phyloP scores from a whole-genome alignment of 2,113 vertebrate genomes.

The Ochotona princeps region DNA sequence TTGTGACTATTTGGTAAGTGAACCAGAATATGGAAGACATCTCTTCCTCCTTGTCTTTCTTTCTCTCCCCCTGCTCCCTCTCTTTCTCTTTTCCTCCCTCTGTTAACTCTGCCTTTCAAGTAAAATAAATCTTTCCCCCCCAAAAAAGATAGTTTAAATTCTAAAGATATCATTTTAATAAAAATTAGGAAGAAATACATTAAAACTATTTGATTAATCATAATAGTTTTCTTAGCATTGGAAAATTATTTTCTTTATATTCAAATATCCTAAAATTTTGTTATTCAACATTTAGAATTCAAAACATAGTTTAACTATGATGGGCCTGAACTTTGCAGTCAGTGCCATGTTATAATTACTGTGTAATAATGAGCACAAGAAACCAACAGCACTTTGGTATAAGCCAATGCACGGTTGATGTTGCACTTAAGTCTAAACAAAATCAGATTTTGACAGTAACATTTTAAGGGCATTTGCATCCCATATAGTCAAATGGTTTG shows the following conservation, averaged over 20 bases:
- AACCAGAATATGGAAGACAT: too few relatives aligned
- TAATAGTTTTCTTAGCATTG: slow-evolving; percentile 29
- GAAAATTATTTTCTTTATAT: slow-evolving; percentile 50
- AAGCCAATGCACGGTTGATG: slow-evolving; percentile 61
- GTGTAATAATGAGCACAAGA: neutral
- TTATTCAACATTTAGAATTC: slow-evolving; percentile 46
- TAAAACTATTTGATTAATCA: neutral
- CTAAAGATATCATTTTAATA: slow-evolving; percentile 39
- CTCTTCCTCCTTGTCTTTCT: too few relatives aligned
- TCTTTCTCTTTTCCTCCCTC: too few relatives aligned
- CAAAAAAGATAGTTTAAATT: slow-evolving; percentile 5
- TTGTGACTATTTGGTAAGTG: too few relatives aligned
- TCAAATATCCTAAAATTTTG: slow-evolving; percentile 50
- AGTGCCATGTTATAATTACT: neutral
- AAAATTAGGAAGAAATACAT: slow-evolving; percentile 29
- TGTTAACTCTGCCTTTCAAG: too few relatives aligned
- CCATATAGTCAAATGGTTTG: slow-evolving; percentile 80
- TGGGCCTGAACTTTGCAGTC: neutral
- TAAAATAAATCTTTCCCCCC: too few relatives aligned
- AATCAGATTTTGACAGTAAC: slow-evolving; percentile 79
- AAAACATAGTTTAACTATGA: slow-evolving; percentile 44
- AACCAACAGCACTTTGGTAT: neutral
- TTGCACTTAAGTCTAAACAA: slow-evolving; percentile 66
- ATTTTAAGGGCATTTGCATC: slow-evolving; percentile 80
- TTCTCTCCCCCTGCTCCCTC: too few relatives aligned